A percentile compares a stretch with the other conserved stretches of the same genome.
phyloP scores from a whole-genome alignment of 2,113 vertebrate species.

The Opisthocomus hoazin region DNA sequence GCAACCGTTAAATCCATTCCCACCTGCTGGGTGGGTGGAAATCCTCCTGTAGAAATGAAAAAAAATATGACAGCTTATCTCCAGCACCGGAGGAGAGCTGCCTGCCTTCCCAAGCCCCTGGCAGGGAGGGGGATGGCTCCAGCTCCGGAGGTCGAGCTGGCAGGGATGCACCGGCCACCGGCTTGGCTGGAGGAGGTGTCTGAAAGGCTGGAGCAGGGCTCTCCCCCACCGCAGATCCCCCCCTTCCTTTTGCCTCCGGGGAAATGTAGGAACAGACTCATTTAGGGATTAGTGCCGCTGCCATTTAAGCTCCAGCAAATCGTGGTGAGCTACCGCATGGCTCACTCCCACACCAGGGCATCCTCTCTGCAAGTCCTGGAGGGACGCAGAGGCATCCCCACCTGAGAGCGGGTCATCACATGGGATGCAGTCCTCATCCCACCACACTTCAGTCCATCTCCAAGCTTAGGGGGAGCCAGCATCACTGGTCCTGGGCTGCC shows the following conservation, averaged over 20 bases:
- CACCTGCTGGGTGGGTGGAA: background rate
- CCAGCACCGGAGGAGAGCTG: background rate
- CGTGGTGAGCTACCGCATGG: background rate
- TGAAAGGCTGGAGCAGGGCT: background rate
- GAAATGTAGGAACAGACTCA: background rate
- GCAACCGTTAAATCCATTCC: background rate
- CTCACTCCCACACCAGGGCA: background rate
- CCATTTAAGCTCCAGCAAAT: background rate
- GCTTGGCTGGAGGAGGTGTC: background rate
- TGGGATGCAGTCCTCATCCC: background rate
- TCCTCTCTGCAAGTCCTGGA: background rate
- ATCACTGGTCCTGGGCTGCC: background rate
- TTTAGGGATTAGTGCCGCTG: background rate
- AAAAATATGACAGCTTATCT: background rate
- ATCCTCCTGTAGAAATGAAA: background rate
- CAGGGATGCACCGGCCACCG: background rate
- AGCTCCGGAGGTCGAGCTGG: background rate
- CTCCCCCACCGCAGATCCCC: background rate
- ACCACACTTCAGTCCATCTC: background rate
- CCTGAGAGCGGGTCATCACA: no score
- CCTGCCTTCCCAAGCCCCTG: background rate
- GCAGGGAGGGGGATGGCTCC: background rate
- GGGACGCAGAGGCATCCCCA: background rate
- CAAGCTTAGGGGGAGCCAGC: accelerated
- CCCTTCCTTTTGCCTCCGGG: background rate